Conservation (phyloP, 2,113 vertebrate genomes). For the Sula dactylatra region DNA sequence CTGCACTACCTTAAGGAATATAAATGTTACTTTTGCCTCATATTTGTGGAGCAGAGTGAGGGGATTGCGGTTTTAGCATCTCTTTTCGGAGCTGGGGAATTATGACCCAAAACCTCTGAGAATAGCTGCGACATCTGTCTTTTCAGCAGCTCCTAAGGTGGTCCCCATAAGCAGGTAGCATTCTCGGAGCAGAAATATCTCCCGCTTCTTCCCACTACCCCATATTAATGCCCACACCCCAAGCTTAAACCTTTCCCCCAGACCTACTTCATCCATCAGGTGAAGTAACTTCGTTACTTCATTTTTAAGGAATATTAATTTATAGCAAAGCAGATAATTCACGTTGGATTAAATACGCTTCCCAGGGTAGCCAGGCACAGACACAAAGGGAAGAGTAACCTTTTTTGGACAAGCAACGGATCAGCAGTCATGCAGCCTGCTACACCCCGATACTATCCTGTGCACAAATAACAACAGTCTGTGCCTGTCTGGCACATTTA, state of each 20-base stretch:
- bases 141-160: not conserved
- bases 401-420: not conserved
- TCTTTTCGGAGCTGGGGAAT: not conserved
- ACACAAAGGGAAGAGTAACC: slow-evolving; percentile 3
- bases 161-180: not conserved
- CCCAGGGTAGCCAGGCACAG: not conserved
- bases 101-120: not conserved
- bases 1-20: not conserved
- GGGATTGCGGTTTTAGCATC: not conserved
- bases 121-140: not conserved
- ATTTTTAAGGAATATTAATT: not conserved
- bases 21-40: not conserved
- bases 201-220: not conserved
- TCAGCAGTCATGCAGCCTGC: not conserved
- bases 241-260: not conserved
- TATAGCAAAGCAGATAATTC: not conserved
- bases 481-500: not conserved
- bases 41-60: not conserved
- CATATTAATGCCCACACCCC: not conserved
- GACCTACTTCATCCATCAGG: not conserved
- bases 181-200: not conserved
- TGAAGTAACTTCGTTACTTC: not conserved
- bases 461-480: not conserved
- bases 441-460: not conserved
- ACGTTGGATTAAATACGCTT: not conserved